Conservation (phyloP, 2,888 invertebrate species). For the Caenorhabditis afra region DNA sequence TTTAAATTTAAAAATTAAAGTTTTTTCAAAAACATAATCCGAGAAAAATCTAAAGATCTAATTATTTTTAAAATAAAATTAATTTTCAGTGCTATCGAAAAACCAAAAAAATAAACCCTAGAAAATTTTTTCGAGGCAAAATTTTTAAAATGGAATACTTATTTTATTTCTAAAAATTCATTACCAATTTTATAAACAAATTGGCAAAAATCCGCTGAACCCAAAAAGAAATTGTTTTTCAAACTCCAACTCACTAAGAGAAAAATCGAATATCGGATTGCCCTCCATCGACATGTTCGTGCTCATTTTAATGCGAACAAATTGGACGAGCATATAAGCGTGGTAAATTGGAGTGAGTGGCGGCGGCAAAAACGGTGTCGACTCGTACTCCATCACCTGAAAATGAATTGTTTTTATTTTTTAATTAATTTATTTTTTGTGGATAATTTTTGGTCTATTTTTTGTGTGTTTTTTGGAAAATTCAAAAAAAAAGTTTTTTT, state of each 20-base stretch:
- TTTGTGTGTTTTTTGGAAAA: too few relatives aligned
- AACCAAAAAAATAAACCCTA: too few relatives aligned
- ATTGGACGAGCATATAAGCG: conserved; percentile 70
- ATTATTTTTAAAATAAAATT: too few relatives aligned
- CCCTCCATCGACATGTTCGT: conserved; percentile 82
- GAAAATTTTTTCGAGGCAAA: too few relatives aligned
- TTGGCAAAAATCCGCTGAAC: too few relatives aligned
- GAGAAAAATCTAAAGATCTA: not conserved
- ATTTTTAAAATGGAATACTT: too few relatives aligned
- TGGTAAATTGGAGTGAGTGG: conserved; percentile 78
- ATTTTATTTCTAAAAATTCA: too few relatives aligned
- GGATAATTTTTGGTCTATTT: too few relatives aligned
- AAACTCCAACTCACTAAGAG: conserved; percentile 71
- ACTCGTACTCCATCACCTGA: conserved; percentile 95
- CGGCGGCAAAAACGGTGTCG: conserved; percentile 96
- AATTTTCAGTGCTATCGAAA: too few relatives aligned
- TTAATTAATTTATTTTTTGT: too few relatives aligned
- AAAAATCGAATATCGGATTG: conserved; percentile 70
- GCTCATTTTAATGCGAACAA: conserved; percentile 40
- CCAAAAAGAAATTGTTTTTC: not conserved
- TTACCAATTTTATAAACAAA: too few relatives aligned
- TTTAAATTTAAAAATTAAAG: not conserved
- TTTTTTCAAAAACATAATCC: not conserved
- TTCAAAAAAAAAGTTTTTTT: too few relatives aligned
- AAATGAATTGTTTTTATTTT: conserved; percentile 1